Base-by-base conservation (phyloP, 1,140 invertebrate species). In the Homarus americanus region DNA sequence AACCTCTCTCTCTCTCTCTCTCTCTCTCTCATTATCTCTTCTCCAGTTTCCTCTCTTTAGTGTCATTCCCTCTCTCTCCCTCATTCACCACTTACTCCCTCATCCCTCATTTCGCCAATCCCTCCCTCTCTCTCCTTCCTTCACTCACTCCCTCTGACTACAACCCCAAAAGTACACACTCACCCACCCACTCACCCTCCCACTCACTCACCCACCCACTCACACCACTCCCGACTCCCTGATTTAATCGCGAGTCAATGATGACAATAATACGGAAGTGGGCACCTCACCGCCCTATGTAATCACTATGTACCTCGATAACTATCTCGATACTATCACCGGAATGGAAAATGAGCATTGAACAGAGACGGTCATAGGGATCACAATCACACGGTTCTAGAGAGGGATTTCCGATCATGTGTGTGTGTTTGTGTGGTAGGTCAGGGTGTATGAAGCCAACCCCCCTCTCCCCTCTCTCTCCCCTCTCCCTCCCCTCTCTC, bases 291-390 rank as follows among this genome's bases (percentile, higher is more conserved):
- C 32, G 72, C 84, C 69, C 84, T 86, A 41, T 86, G 84, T 86
- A 86, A 86, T 86, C 84, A 86, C 84, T 72, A 28, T 72, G 72
- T 72, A 53, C 84, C 72, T 76, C 84, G 84, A 86, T 86, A 86
- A 76, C 84, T 76, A 86, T 86, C 84, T 20, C 17, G 84, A 86
- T 86, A 49, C 44, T 86, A 86, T 86, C 84, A n/a, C n/a, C 20
- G 24, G 84, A 53, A 73, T 76, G 9, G 69, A 49, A 76, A 76
- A 86, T 75, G 84, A 86, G 72, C 28, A 28, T 36, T 9, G 20
- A 24, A 24, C 58, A 53, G 20, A 73, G 4, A 20, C 17, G 83
- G 15, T 49, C 44, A 38, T 63, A 82, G 28, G 79, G 41, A 17
- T 28, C 17, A 58, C 32, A 15, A 1, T n/a, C 2, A 24, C 32